Evolutionary conservation across 2,888 invertebrate species (phyloP), one percentile per base, ranked within the genome.

Genomic region (Cremastinae sp.): DNA sequence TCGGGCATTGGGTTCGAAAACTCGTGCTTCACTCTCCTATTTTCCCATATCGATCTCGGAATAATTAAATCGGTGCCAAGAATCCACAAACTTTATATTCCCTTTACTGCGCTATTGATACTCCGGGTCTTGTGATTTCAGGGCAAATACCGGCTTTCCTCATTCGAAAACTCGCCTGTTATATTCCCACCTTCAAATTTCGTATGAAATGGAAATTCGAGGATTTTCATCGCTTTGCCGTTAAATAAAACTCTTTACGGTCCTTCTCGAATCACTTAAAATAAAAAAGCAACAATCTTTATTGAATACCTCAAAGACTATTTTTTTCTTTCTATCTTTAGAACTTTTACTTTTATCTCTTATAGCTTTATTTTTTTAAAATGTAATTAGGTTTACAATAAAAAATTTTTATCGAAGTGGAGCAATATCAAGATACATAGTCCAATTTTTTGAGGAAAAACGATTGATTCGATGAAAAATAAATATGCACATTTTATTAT

Each of bases 61-160:
- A 76, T 73, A 73, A 76, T 76, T 76, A 76, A 73, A 73, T 73
- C 72, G 66, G 45, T 58, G 38, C 45, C 73, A 47, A 54, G 54
- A 49, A 51, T 53, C 53, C 28, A 14, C 18, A 49, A 51, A 72
- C 68, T 72, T 76, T 73, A 62, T 64, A 69, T 76, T 73, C 68
- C 47, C 41, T 62, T 62, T 56, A 51, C 64, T 53, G 49, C 43
- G 43, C 22, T 59, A 58, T 69, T 56, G 75, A 66, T 70, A 70
- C 43, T 18, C 43, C 2, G 18, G 36, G 20, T 36, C 47, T 56
- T 36, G 45, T 45, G 22, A 49, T 41, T 16, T 20, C 49, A n/a
- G 49, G 41, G 58, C 51, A 49, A 69, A 69, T 69, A 69, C 58
- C 16, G 36, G 36, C 38, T 14, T 18, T 22, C 58, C 16, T 49